Conservation (phyloP, 1,140 invertebrate genomes). For the Aphaenogaster ashmeadi region DNA sequence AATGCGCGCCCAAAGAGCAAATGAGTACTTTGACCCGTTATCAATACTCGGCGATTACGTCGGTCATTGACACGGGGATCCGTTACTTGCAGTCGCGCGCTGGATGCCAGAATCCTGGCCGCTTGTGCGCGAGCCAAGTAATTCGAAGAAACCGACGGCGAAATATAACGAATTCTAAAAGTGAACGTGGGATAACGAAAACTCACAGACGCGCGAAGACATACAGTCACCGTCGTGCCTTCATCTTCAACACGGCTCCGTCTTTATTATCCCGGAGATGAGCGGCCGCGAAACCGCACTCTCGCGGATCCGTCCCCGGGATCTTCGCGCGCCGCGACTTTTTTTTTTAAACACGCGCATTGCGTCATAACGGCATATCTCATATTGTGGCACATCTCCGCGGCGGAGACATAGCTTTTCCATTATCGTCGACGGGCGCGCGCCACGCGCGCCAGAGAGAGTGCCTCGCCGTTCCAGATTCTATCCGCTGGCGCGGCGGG, state of each 20-base stretch:
- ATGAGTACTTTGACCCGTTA: slow-evolving; percentile 53
- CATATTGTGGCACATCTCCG: background rate
- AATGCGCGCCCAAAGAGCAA: slow-evolving; percentile 6
- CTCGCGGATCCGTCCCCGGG: background rate
- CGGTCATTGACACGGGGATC: slow-evolving; percentile 56
- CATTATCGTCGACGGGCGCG: slow-evolving; percentile 61
- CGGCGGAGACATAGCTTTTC: slow-evolving; percentile 36
- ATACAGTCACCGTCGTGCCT: background rate
- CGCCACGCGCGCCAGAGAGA: slow-evolving; percentile 61
- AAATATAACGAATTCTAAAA: slow-evolving; percentile 8
- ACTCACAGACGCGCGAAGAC: background rate
- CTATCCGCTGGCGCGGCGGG: slow-evolving; percentile 34
- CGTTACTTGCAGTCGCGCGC: background rate
- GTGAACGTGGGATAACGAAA: background rate
- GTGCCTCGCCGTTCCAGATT: slow-evolving; percentile 49
- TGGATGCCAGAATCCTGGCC: slow-evolving; percentile 2
- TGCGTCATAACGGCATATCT: background rate
- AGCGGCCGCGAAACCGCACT: background rate
- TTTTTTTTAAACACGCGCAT: slow-evolving; percentile 4
- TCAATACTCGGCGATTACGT: slow-evolving; percentile 29
- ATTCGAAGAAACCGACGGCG: background rate
- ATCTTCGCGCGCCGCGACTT: background rate
- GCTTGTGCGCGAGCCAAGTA: background rate
- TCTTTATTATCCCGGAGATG: background rate
- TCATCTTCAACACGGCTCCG: background rate